phyloP scores from a whole-genome alignment of 2,113 vertebrate genomes.

The Diadophis punctatus region DNA sequence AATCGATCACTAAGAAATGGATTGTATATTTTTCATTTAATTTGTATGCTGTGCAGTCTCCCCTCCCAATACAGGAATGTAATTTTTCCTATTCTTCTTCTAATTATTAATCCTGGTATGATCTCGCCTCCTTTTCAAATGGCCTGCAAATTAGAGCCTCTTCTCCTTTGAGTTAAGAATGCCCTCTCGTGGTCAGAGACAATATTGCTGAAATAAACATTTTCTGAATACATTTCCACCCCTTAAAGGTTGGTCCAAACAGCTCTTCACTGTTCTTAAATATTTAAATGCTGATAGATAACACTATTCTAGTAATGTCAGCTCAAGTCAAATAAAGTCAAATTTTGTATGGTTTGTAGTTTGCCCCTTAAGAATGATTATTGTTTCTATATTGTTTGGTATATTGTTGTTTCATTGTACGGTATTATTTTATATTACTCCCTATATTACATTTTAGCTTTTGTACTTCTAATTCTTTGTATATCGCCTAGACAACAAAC shows the following conservation, averaged over 20 bases:
- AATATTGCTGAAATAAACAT: slow-evolving; percentile 34
- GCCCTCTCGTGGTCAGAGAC: slow-evolving; percentile 66
- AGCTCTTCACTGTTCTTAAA: not conserved
- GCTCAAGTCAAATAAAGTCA: not conserved
- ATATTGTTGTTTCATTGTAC: not conserved
- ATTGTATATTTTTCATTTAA: not conserved
- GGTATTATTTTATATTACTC: not conserved
- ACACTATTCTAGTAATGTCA: not conserved
- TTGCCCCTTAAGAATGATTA: not conserved
- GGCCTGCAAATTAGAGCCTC: not conserved
- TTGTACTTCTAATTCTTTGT: not conserved
- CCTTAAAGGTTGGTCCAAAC: not conserved
- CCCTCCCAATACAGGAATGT: not conserved
- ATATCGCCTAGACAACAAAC: not conserved
- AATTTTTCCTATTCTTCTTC: not conserved
- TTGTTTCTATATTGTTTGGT: not conserved
- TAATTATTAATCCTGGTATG: not conserved
- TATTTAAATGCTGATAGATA: not conserved
- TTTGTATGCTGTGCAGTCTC: not conserved
- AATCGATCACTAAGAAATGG: not conserved
- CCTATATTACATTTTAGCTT: not conserved
- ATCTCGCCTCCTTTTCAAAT: not conserved
- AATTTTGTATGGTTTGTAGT: not conserved
- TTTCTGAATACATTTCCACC: not conserved
- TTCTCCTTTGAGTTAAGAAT: slow-evolving; percentile 57